These are phyloP conservation scores for Idris sp. DNA, from an alignment of 1,140 invertebrate species.

Conservation along the genomic window DNA sequence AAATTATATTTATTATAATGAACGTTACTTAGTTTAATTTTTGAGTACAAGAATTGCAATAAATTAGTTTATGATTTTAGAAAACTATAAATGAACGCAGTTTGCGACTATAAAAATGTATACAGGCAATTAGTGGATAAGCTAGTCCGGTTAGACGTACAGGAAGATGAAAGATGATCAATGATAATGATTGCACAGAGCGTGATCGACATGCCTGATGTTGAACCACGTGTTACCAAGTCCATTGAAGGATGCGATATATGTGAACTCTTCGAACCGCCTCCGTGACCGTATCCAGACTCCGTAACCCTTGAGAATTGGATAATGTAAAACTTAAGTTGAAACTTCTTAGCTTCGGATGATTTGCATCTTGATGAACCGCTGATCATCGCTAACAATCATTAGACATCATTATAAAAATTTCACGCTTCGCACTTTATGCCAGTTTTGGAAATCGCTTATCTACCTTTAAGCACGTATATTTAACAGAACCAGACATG, in stretches of 20 bases:
- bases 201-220: slow-evolving; percentile 70
- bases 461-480: slow-evolving; percentile 15
- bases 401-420: slow-evolving; percentile 31
- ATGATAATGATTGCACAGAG: slow-evolving; percentile 70
- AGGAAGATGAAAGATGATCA: slow-evolving; percentile 67
- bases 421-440: slow-evolving; percentile 26
- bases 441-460: slow-evolving; percentile 16
- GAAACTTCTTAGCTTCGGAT: slow-evolving; percentile 29
- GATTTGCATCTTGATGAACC: slow-evolving; percentile 59
- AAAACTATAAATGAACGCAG: slow-evolving; percentile 19
- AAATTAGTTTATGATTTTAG: too few relatives aligned
- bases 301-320: slow-evolving; percentile 48
- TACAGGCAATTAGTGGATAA: slow-evolving; percentile 69
- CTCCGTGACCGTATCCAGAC: slow-evolving; percentile 47
- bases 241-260: slow-evolving; percentile 55
- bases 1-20: too few relatives aligned
- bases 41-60: too few relatives aligned
- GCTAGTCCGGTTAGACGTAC: slow-evolving; percentile 48
- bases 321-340: slow-evolving; percentile 53
- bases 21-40: too few relatives aligned
- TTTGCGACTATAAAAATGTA: slow-evolving; percentile 38
- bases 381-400: slow-evolving; percentile 41
- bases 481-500: slow-evolving; percentile 17
- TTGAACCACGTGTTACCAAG: slow-evolving; percentile 66
- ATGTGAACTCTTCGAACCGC: slow-evolving; percentile 30